Conservation (phyloP, 2,888 invertebrate genomes). For the Drosophila dives region DNA sequence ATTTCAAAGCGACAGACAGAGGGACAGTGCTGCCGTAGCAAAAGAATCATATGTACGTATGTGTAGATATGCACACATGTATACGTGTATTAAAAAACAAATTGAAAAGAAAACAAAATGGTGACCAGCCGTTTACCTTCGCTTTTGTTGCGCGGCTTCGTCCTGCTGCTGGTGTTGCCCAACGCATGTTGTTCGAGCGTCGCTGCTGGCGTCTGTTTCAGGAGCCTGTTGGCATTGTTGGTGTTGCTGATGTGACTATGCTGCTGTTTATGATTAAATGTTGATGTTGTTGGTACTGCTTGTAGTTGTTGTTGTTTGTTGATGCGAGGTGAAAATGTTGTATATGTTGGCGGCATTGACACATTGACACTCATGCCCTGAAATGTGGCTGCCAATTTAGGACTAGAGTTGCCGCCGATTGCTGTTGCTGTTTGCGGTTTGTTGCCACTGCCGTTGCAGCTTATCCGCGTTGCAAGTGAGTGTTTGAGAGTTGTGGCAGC, state of each 20-base stretch:
- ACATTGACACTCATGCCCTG: conserved; percentile 45
- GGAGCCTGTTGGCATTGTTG: conserved; percentile 32
- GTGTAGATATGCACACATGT: conserved; percentile 1
- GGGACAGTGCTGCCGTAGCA: conserved; percentile 4
- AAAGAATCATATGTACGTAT: not conserved
- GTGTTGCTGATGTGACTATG: conserved; percentile 2
- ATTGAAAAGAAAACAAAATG: conserved; percentile 33
- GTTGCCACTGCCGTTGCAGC: not conserved
- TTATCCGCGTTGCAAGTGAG: conserved; percentile 4
- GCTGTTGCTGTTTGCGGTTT: conserved; percentile 5
- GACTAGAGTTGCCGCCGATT: conserved; percentile 42
- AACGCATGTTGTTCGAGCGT: conserved; percentile 15
- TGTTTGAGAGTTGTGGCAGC: conserved; percentile 11
- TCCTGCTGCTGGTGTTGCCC: conserved; percentile 29
- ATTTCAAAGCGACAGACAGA: conserved; percentile 29
- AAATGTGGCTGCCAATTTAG: conserved; percentile 46
- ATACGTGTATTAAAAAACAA: conserved; percentile 9
- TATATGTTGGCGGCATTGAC: conserved; percentile 11
- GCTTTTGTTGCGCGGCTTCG: conserved; percentile 72
- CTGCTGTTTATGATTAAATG: conserved; percentile 7
- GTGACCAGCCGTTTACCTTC: conserved; percentile 73
- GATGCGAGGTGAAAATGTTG: conserved; percentile 18
- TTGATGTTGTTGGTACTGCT: conserved; percentile 12
- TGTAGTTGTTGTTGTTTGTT: conserved; percentile 17
- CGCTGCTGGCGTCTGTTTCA: conserved; percentile 17